Base-by-base conservation (phyloP, 2,888 invertebrate genomes). In the Dyspetes luteomarginatus region DNA sequence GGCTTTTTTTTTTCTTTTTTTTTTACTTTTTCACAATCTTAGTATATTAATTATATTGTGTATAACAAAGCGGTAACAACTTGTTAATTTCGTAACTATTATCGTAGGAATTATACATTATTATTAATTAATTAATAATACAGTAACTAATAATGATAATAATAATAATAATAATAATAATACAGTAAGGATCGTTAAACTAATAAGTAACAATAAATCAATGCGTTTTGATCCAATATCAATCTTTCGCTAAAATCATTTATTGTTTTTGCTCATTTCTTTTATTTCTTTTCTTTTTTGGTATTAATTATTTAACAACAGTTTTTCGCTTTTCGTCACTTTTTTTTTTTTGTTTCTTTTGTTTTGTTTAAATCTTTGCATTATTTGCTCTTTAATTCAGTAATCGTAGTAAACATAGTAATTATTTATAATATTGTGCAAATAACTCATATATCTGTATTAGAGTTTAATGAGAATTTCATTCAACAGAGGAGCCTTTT, bases 11-110 rank as follows among this genome's bases (percentile, higher is more conserved):
- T 24, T 52, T 83, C 81, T 80, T 75, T 82, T 89, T 89, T 83
- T 82, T 19, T 83, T 82, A 81, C 77, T 80, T 89, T 89, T 82
- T 83, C 82, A 85, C 89, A 90, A 90, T 91, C 87, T 90, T 91
- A 90, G 85, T 90, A 90, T 90, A 90, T 90, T 91, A 91, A 91
- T 91, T 90, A 90, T 90, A 91, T 91, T 88, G 90, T 91, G 91
- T 91, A 91, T 91, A 91, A 91, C 91, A 91, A 91, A 91, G 91
- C 91, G 90, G 90, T 90, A 91, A 91, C 91, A 91, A 91, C 90
- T 91, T 91, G 90, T 91, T 90, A 90, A 91, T 91, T 73, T 81
- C 89, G 90, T 90, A 91, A 90, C 91, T 91, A 91, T 91, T 90
- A 90, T 88, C 89, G 87, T 91, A 90, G 90, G 91, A 90, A 91